Conservation (phyloP, 2,797 vertebrate genomes). For the Sebastes itinus region DNA sequence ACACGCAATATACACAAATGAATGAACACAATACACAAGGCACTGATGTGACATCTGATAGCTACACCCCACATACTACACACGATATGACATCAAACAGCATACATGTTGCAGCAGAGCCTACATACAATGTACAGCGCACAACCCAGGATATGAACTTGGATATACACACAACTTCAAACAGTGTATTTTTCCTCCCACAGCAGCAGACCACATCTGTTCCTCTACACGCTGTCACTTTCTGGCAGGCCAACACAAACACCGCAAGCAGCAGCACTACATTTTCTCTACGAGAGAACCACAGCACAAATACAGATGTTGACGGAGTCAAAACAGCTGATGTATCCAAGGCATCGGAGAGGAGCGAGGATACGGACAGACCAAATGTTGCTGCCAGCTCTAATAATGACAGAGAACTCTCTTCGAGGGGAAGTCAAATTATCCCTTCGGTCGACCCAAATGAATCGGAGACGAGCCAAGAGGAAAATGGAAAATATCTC, state of each 20-base stretch:
- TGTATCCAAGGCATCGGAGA: conserved; percentile 25
- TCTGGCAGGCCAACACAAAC: conserved; percentile 48
- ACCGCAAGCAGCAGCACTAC: conserved; percentile 43
- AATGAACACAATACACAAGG: not conserved
- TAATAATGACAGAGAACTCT: conserved; percentile 32
- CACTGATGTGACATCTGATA: not conserved
- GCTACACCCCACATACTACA: not conserved
- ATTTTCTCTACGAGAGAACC: conserved; percentile 45
- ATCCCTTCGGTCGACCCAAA: conserved; percentile 34
- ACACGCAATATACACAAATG: not conserved
- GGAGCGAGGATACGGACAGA: not conserved
- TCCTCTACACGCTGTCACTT: conserved; percentile 52
- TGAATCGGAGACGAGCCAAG: conserved; percentile 31
- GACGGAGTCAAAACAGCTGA: conserved; percentile 51
- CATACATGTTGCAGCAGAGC: not conserved
- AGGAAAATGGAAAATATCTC: conserved; percentile 45
- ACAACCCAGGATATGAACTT: conserved; percentile 30
- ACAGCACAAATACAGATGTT: conserved; percentile 51
- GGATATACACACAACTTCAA: conserved; percentile 52
- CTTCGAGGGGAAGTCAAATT: conserved; percentile 35
- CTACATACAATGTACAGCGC: conserved; percentile 8
- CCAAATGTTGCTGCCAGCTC: conserved; percentile 24
- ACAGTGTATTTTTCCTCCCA: conserved; percentile 40
- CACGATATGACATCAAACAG: not conserved
- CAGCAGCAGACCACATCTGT: conserved; percentile 68